Base-by-base conservation (phyloP, 2,113 vertebrate genomes). In the Austrofundulus limnaeus region DNA sequence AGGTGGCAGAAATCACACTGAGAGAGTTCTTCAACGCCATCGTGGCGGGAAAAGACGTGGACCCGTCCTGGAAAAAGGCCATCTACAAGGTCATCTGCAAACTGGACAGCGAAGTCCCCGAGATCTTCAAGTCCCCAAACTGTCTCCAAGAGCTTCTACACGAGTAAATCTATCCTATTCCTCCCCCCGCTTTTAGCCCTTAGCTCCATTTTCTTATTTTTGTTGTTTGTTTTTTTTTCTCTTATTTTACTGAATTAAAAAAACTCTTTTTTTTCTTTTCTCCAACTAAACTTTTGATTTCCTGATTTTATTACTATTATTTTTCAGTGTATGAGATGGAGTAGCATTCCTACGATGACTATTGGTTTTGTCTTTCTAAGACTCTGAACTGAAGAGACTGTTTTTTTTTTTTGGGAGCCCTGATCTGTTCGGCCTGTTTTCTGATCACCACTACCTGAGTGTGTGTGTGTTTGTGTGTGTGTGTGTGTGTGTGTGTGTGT, bases 51-150 rank as follows among this genome's bases (percentile, higher is more conserved):
- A 98, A 98, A 94, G 97, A 98, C 81, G 95, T 96, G 90, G 97
- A 98, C 94, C 97, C 97, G 80, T 98, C 97, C 89, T 98, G 97
- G 97, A 98, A 98, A 93, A 98, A 98, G 95, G 97, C 97, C 92
- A 98, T 98, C 88, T 98, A 98, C 94, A 98, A 98, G 94, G 96
- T 98, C 92, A 98, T 98, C 94, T 98, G 96, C 92, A 98, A 98
- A 91, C 93, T 98, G 93, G 97, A 98, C 93, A 96, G 95, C 74
- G 97, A 98, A 85, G 95, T 98, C 84, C 97, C 97, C 9, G 97
- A 98, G 87, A 92, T 98, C 92, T 98, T 98, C 93, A 98, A 98
- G 90, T 98, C 97, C 81, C 96, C 96, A 67, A 98, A 98, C 91
- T 98, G 97, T 93, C 96, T 98, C 81, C 96, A 98, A 91, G 96